Conservation (phyloP, 2,113 vertebrate genomes). For the Seriola quinqueradiata region DNA sequence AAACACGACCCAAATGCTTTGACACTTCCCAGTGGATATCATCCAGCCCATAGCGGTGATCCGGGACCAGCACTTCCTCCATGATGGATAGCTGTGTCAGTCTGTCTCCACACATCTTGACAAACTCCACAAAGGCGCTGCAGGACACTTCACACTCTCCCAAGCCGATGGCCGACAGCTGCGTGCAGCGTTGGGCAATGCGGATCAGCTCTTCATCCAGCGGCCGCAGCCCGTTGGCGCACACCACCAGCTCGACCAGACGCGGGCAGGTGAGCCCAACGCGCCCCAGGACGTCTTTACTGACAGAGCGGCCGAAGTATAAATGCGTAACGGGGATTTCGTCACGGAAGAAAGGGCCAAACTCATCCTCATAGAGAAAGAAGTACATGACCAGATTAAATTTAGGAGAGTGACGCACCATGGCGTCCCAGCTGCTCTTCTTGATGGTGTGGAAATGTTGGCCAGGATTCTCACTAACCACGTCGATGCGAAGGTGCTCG, state of each 20-base stretch:
- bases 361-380: slow-evolving; percentile 97
- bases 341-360: slow-evolving; percentile 94
- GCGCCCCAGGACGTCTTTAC: slow-evolving; percentile 96
- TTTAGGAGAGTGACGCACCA: slow-evolving; percentile 96
- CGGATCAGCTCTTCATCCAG: slow-evolving; percentile 97
- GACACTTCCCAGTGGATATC: slow-evolving; percentile 99
- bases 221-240: slow-evolving; percentile 94
- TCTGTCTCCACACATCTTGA: slow-evolving; percentile 95
- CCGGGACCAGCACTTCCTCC: slow-evolving; percentile 97
- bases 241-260: slow-evolving; percentile 95
- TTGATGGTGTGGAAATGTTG: slow-evolving; percentile 96
- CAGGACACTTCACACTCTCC: slow-evolving; percentile 98
- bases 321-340: slow-evolving; percentile 94
- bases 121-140: slow-evolving; percentile 97
- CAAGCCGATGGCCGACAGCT: slow-evolving; percentile 93
- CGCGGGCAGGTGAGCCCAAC: slow-evolving; percentile 95
- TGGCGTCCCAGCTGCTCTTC: slow-evolving; percentile 98
- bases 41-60: slow-evolving; percentile 94
- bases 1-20: slow-evolving; percentile 95
- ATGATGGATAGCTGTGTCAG: slow-evolving; percentile 96
- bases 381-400: slow-evolving; percentile 99
- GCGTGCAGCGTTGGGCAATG: slow-evolving; percentile 94
- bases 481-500: slow-evolving; percentile 97
- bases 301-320: slow-evolving; percentile 95
- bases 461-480: slow-evolving; percentile 95